A percentile compares a stretch with the other conserved stretches of the same genome.
Evolutionary conservation across 2,888 invertebrate genomes (phyloP).

Genomic region (Diaperis boleti): DNA sequence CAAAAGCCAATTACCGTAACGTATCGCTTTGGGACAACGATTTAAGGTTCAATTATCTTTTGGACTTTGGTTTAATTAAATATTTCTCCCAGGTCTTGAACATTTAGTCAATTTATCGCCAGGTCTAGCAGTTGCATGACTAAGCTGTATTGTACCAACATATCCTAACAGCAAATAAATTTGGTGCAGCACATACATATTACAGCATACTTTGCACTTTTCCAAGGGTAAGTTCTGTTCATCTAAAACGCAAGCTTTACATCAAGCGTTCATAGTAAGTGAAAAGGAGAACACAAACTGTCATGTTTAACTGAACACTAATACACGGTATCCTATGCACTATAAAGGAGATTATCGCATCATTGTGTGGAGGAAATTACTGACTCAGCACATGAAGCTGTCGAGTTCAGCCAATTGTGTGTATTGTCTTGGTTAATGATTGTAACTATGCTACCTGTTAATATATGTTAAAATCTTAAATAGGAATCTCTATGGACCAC

Average conservation of each 20-base stretch:
- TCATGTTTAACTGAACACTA: conserved; percentile 28
- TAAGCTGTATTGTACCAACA: conserved; percentile 31
- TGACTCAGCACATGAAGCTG: not conserved
- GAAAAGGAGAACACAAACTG: conserved; percentile 11
- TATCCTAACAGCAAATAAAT: conserved; percentile 21
- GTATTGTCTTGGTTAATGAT: not conserved
- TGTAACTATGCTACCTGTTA: too few species aligned
- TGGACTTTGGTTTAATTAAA: conserved; percentile 34
- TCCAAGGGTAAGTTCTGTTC: conserved; percentile 24
- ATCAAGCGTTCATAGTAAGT: conserved; percentile 10
- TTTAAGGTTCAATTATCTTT: conserved; percentile 32
- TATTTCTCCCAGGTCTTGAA: conserved; percentile 27
- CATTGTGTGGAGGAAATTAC: conserved; percentile 26
- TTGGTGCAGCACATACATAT: conserved; percentile 20
- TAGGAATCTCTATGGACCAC: too few species aligned
- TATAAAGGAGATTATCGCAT: conserved; percentile 37
- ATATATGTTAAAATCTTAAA: not conserved
- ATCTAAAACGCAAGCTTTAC: conserved; percentile 15
- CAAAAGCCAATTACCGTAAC: conserved; percentile 21
- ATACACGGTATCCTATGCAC: conserved; percentile 26
- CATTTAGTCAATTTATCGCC: conserved; percentile 26
- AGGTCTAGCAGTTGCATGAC: conserved; percentile 23
- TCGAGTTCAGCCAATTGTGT: conserved; percentile 7
- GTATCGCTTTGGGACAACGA: conserved; percentile 12
- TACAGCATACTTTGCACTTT: conserved; percentile 38